Base-by-base conservation (phyloP, 1,140 invertebrate species). In the Diorhabda sublineata region DNA sequence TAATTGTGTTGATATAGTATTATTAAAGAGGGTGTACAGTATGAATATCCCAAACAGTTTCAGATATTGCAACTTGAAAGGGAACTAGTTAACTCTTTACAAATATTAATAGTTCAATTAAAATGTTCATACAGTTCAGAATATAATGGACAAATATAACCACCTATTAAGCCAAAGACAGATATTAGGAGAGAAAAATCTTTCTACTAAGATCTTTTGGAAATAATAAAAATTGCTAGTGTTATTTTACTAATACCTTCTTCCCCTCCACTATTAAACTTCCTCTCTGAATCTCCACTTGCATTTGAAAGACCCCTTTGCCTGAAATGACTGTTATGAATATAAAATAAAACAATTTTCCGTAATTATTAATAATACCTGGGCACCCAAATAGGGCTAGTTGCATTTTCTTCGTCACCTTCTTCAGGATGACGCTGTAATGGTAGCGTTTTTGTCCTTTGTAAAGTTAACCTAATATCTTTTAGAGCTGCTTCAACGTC, bases 401-500 rank as follows among this genome's bases (percentile, higher is more conserved):
- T 79, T 8, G 73, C 74, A 69, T 73, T 77, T 61, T 75, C 74
- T 71, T 80, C 78, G 47, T 77, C 68, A 68, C 79, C 78, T 67
- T 79, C 78, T 58, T 78, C 76, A 52, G 76, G 75, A 74, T 79
- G 78, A 61, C 77, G 86, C 74, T 86, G 85, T 2, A 87, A 81
- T 9, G 87, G 87, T 61, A 89, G 75, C 9, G 86, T 86, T 81
- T 91, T 92, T 58, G 91, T 92, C 67, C 90, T 85, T 78, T 92
- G 91, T 66, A 93, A 82, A 3, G 91, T 91, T 73, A 91, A 86
- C 70, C 90, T 87, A 73, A 93, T 92, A 76, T 92, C 92, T 78
- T 92, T 90, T 74, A 94, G 91, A 26, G 91, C 91, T 69, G 91
- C 90, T 77, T 92, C 90, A 5, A 92, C 87, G 7, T 84, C 79